These are phyloP conservation scores for Scophthalmus maximus DNA, from an alignment of 2,113 vertebrate genomes.

Conservation along the genomic window DNA sequence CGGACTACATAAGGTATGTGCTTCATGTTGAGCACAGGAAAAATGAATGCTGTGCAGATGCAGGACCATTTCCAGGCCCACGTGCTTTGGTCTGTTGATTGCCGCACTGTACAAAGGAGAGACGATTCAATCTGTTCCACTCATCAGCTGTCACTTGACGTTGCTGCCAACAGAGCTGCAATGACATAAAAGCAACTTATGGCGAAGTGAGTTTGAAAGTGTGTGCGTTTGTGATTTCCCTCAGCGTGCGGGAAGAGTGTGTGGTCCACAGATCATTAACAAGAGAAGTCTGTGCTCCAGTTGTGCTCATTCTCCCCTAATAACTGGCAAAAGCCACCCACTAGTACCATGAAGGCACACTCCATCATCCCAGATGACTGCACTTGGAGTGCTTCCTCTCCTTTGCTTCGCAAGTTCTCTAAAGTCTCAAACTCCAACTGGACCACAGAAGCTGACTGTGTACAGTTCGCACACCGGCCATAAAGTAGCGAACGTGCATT, in stretches of 20 bases:
- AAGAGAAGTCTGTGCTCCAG: conserved; percentile 47
- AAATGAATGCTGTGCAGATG: conserved; percentile 4
- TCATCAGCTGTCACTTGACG: conserved; percentile 7
- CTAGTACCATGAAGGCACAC: conserved; percentile 62
- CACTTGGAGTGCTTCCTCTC: conserved; percentile 50
- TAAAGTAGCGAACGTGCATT: conserved; percentile 2
- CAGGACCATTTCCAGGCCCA: conserved; percentile 3
- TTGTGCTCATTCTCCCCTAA: conserved; percentile 68
- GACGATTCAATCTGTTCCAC: not conserved
- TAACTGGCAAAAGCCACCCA: conserved; percentile 73
- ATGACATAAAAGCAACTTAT: conserved; percentile 10
- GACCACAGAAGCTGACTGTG: conserved; percentile 20
- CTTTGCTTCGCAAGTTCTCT: conserved; percentile 39
- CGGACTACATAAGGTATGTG: not conserved
- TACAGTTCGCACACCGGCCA: not conserved
- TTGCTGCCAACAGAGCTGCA: not conserved
- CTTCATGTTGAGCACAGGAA: conserved; percentile 6
- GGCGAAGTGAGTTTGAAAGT: conserved; percentile 27
- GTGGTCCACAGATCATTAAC: conserved; percentile 70
- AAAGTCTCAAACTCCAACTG: conserved; percentile 31
- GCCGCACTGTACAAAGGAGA: not conserved
- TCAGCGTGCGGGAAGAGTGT: conserved; percentile 16
- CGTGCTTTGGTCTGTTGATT: conserved; percentile 8
- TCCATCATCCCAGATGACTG: conserved; percentile 66
- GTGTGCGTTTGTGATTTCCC: conserved; percentile 34